phyloP scores from a whole-genome alignment of 35 echinoderm and acorn worm genomes.

The Ophiothrix spiculata region DNA sequence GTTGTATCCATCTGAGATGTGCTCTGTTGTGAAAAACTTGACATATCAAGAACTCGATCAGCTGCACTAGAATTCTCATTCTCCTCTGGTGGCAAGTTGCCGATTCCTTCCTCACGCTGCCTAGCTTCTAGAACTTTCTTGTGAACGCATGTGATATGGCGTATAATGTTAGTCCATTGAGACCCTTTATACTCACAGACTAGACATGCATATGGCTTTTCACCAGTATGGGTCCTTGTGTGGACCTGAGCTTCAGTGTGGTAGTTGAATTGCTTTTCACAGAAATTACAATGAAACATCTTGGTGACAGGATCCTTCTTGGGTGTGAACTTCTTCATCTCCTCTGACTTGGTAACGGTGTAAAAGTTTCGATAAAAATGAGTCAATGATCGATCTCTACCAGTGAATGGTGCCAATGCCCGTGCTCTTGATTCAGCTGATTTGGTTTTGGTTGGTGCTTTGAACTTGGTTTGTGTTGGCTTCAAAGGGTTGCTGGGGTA shows the following conservation, averaged over 20 bases:
- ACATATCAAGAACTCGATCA: no score
- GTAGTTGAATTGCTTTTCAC: neutral
- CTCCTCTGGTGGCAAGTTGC: neutral
- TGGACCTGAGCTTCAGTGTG: slow-evolving; percentile 1
- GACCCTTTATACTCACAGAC: neutral
- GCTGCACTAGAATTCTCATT: neutral
- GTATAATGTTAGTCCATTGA: neutral
- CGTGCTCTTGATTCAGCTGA: neutral
- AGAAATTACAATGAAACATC: neutral
- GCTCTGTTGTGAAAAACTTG: no score
- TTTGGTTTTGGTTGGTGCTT: neutral
- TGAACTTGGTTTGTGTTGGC: neutral
- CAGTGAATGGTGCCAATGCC: neutral
- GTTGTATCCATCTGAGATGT: no score
- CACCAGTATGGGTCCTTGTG: neutral
- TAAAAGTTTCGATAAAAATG: neutral
- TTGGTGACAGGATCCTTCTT: slow-evolving; percentile 6
- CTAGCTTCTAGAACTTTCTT: neutral
- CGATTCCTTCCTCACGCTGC: neutral
- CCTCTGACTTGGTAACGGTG: neutral
- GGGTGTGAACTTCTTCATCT: neutral
- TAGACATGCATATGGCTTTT: neutral
- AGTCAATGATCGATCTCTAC: neutral
- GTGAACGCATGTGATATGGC: neutral
- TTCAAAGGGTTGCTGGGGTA: neutral